phyloP scores from a whole-genome alignment of 2,888 invertebrate species.

The Apodemia zela region DNA sequence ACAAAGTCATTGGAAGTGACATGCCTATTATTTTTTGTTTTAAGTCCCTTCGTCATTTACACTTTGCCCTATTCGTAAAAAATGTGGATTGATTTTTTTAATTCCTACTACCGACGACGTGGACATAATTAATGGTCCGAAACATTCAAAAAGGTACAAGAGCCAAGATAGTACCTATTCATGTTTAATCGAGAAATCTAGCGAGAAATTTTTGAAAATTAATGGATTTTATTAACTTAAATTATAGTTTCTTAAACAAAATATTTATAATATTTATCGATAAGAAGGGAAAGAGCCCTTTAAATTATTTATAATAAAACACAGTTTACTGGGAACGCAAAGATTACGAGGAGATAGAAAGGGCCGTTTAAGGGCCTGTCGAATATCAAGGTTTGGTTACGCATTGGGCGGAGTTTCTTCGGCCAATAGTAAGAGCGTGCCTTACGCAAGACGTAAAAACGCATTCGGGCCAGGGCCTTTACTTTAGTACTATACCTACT shows the following conservation, averaged over 20 bases:
- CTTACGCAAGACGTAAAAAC: slow-evolving; percentile 64
- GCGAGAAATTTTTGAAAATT: no score
- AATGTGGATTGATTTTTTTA: not conserved
- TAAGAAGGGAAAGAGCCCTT: slow-evolving; percentile 54
- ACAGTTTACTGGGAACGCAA: slow-evolving; percentile 70
- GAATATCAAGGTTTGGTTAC: slow-evolving; percentile 69
- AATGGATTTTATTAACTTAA: no score
- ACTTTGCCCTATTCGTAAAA: slow-evolving; percentile 44
- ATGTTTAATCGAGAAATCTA: no score
- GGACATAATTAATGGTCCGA: no score
- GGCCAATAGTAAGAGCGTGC: slow-evolving; percentile 57
- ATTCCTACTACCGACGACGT: not conserved
- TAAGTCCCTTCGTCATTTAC: slow-evolving; percentile 65
- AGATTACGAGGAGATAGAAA: slow-evolving; percentile 58
- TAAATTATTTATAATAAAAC: slow-evolving; percentile 82
- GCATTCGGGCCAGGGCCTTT: slow-evolving; percentile 49
- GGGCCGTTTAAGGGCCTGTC: slow-evolving; percentile 68
- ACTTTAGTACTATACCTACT: slow-evolving; percentile 17
- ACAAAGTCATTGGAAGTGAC: slow-evolving; percentile 82
- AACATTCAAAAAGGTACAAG: no score
- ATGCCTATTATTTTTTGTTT: slow-evolving; percentile 77
- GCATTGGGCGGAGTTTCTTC: slow-evolving; percentile 71
- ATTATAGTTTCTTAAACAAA: slow-evolving; percentile 17
- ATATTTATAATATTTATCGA: slow-evolving; percentile 38
- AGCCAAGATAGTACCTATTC: no score